Conservation (phyloP, 2,797 vertebrate species). For the Nyctibius grandis region DNA sequence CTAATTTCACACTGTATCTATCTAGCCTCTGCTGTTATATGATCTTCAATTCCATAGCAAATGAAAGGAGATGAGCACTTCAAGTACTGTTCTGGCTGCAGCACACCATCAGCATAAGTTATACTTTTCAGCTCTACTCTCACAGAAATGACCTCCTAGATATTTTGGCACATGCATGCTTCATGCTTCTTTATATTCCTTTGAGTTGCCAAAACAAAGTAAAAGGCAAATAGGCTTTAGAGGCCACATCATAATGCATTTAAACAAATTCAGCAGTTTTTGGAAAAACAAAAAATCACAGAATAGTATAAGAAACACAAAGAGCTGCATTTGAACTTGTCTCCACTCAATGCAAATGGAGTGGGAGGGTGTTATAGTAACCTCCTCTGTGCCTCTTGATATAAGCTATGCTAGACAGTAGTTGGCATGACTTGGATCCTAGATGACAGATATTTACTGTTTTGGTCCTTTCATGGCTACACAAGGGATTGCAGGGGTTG, state of each 20-base stretch:
- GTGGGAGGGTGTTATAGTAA: background rate
- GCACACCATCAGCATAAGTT: background rate
- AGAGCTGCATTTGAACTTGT: background rate
- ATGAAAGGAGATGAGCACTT: conserved; percentile 4
- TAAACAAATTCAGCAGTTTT: background rate
- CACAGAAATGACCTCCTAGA: background rate
- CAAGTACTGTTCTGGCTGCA: background rate
- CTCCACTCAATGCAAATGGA: background rate
- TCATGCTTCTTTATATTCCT: background rate
- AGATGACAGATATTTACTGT: background rate
- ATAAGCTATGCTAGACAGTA: background rate
- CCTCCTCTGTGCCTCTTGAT: background rate
- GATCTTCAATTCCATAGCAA: background rate
- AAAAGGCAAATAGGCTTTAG: background rate
- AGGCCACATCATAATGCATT: background rate
- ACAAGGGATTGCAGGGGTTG: background rate
- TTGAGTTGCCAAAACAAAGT: background rate
- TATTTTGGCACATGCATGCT: background rate
- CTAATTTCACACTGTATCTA: conserved; percentile 5
- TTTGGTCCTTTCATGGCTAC: background rate
- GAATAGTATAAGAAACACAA: background rate
- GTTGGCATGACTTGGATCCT: background rate
- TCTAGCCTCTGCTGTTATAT: background rate
- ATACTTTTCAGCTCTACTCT: background rate
- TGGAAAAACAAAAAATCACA: background rate